Evolutionary conservation across 2,888 invertebrate species (phyloP).

Genomic region (Eudasyphora cyanicolor): DNA sequence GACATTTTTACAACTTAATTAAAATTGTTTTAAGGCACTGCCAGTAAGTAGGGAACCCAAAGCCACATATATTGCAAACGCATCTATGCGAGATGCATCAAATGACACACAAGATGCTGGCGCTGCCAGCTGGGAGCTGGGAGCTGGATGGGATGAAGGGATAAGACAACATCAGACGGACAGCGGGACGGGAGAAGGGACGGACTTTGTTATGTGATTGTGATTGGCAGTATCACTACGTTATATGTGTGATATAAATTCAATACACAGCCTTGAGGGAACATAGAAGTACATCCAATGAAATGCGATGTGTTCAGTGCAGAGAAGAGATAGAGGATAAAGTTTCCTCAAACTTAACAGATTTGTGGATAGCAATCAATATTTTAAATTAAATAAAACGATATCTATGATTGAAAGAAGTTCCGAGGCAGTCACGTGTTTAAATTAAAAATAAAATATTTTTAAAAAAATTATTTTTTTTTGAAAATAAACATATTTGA

Average conservation of each 20-base stretch:
- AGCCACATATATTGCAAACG: slow-evolving; percentile 17
- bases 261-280: neutral
- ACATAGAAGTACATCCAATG: neutral
- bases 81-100: slow-evolving; percentile 14
- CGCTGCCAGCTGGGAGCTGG: neutral
- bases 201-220: slow-evolving; percentile 18
- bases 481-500: neutral
- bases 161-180: no score
- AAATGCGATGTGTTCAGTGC: neutral
- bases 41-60: neutral
- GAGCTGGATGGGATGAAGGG: neutral
- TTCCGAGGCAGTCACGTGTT: neutral
- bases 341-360: neutral
- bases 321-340: no score
- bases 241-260: neutral
- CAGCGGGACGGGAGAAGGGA: neutral
- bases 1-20: slow-evolving; percentile 36
- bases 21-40: slow-evolving; percentile 33
- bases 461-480: neutral
- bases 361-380: neutral
- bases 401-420: neutral
- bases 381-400: neutral
- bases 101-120: slow-evolving; percentile 20
- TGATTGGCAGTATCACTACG: slow-evolving; percentile 19
- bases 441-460: no score